phyloP scores from a whole-genome alignment of 1,140 invertebrate species.

The Caenorhabditis tropicalis region DNA sequence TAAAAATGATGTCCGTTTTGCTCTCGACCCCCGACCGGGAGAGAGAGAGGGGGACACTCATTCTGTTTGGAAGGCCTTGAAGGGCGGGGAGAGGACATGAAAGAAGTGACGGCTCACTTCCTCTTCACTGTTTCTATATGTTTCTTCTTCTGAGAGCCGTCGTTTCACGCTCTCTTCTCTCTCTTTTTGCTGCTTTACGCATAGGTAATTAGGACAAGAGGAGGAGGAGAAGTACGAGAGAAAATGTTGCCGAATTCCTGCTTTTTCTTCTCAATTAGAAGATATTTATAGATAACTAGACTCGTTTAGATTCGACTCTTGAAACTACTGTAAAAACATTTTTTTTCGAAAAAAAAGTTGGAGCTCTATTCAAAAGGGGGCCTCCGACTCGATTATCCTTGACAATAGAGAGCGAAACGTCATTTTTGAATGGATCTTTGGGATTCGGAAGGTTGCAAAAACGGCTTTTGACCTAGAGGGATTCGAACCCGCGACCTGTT shows the following conservation, averaged over 20 bases:
- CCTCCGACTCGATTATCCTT: too few species aligned
- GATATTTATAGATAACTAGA: neutral
- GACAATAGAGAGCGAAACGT: too few species aligned
- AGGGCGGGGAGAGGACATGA: neutral
- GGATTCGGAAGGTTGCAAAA: too few species aligned
- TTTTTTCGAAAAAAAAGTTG: too few species aligned
- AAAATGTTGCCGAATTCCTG: conserved; percentile 7
- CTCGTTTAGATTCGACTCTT: too few species aligned
- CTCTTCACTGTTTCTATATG: neutral
- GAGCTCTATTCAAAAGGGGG: too few species aligned
- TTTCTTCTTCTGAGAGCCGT: neutral
- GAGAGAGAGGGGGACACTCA: neutral
- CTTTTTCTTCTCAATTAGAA: too few species aligned
- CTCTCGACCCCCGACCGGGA: too few species aligned
- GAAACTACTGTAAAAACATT: too few species aligned
- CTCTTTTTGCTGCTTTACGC: neutral
- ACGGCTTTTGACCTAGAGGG: too few species aligned
- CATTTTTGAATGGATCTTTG: too few species aligned
- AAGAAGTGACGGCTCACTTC: conserved; percentile 10
- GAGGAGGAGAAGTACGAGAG: neutral
- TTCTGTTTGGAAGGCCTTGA: neutral
- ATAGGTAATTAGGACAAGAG: conserved; percentile 1
- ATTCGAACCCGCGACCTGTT: too few species aligned
- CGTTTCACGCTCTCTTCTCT: neutral
- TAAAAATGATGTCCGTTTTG: neutral